These are phyloP conservation scores for Urechis unicinctus DNA, from an alignment of 2,888 invertebrate genomes.

Conservation along the genomic window DNA sequence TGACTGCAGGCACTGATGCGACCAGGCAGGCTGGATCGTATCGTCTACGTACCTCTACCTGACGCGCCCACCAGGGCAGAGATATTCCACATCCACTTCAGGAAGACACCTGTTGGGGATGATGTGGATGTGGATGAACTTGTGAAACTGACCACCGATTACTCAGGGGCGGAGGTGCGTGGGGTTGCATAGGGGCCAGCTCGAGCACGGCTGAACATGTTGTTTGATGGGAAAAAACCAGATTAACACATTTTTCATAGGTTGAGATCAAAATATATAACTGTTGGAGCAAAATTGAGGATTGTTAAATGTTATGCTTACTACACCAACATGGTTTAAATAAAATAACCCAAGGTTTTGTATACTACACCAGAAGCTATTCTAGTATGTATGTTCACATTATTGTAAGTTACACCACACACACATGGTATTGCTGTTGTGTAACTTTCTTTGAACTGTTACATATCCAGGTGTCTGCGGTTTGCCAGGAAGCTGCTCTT, in stretches of 20 bases:
- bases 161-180: conserved; percentile 79
- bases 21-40: conserved; percentile 83
- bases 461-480: conserved; percentile 59
- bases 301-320: too few species aligned
- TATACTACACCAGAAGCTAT: too few species aligned
- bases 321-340: too few species aligned
- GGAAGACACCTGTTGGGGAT: conserved; percentile 63
- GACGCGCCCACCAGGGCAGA: conserved; percentile 71
- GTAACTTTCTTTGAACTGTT: too few species aligned
- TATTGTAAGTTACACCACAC: too few species aligned
- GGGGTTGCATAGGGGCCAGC: background rate
- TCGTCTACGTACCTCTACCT: conserved; percentile 89
- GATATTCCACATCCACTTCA: conserved; percentile 73
- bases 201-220: background rate
- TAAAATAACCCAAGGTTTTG: too few species aligned
- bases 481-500: conserved; percentile 88
- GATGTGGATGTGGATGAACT: conserved; percentile 61
- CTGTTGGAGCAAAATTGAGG: too few species aligned
- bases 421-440: too few species aligned
- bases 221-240: too few species aligned
- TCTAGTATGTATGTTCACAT: too few species aligned
- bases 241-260: too few species aligned
- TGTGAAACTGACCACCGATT: conserved; percentile 67
- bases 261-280: too few species aligned
- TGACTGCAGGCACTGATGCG: conserved; percentile 68